Evolutionary conservation across 2,113 vertebrate species (phyloP), one percentile per base, ranked within the genome.

Genomic region (Salvelinus alpinus): DNA sequence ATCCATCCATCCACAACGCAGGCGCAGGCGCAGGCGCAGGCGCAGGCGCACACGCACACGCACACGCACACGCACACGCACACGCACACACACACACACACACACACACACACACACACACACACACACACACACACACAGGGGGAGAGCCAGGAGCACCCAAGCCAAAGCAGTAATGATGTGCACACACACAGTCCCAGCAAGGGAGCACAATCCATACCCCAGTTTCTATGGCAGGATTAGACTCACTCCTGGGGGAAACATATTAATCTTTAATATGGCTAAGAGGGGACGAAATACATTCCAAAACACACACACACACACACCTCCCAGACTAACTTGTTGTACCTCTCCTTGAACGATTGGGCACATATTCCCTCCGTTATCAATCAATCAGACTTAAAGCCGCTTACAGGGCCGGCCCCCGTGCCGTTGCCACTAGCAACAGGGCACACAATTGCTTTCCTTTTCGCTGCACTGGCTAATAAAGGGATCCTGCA

Each of bases 391-490:
- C 34, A 34, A 87, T 91, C 90, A 88, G 84, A 82, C 91, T 88
- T 86, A 83, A 91, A 90, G 88, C 86, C 69, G 75, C 88, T 88
- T 80, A 83, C 44, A 76, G 84, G 83, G 82, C 82, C 86, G 11
- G 18, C 82, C 81, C 81, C 73, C 72, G 77, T 64, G 75, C 88
- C 89, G 93, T 95, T 94, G 90, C 93, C 84, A 91, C 83, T 92
- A 91, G 93, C 94, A 94, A 95, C 94, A 91, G 86, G 89, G 87
- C 86, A 91, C 84, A 87, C 65, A 22, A 88, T 88, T 73, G 25
- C 13, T 24, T 74, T 60, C 68, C 48, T 68, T 54, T 44, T 57
- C 60, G 66, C 16, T 25, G 3, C 69, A 57, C 82, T 85, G 31
- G 13, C 25, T 85, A 78, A 77, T 80, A 62, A 76, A 1, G 57